These are phyloP conservation scores for Seriola dumerili DNA, from an alignment of 2,113 vertebrate species.

Conservation along the genomic window DNA sequence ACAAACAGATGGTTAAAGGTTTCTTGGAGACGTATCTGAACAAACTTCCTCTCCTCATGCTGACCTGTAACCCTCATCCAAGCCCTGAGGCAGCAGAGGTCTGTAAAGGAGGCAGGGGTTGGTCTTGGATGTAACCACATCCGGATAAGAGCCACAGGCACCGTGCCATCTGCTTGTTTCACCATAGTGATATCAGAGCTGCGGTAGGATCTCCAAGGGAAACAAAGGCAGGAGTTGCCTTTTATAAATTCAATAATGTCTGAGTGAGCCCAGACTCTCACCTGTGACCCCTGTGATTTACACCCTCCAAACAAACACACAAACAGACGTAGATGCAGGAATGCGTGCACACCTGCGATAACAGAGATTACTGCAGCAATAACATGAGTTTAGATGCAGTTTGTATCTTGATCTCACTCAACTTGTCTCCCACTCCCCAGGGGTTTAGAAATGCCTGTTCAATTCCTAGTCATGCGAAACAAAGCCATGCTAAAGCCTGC, in stretches of 20 bases:
- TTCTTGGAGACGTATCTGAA: neutral
- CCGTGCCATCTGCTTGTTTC: conserved; percentile 47
- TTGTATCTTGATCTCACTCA: conserved; percentile 39
- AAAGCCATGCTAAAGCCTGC: conserved; percentile 70
- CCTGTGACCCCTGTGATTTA: conserved; percentile 27
- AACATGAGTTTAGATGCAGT: conserved; percentile 56
- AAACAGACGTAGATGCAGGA: neutral
- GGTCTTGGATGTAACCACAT: conserved; percentile 54
- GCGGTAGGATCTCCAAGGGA: conserved; percentile 55
- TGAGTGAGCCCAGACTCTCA: conserved; percentile 30
- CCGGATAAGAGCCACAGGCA: conserved; percentile 51
- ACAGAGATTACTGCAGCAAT: conserved; percentile 41
- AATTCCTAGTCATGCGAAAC: conserved; percentile 73
- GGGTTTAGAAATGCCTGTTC: conserved; percentile 64
- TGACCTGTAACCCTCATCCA: conserved; percentile 32
- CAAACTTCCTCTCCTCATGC: conserved; percentile 17
- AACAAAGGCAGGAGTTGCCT: conserved; percentile 71
- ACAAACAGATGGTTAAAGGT: conserved; percentile 9
- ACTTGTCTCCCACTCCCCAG: conserved; percentile 46
- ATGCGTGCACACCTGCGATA: conserved; percentile 32
- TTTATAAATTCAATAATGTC: conserved; percentile 66
- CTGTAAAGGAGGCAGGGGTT: conserved; percentile 20
- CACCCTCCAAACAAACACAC: conserved; percentile 29
- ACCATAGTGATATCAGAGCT: conserved; percentile 52
- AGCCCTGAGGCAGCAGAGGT: conserved; percentile 30